These are phyloP conservation scores for Balaenoptera acutorostrata DNA, from an alignment of 2,113 vertebrate genomes.

Conservation along the genomic window DNA sequence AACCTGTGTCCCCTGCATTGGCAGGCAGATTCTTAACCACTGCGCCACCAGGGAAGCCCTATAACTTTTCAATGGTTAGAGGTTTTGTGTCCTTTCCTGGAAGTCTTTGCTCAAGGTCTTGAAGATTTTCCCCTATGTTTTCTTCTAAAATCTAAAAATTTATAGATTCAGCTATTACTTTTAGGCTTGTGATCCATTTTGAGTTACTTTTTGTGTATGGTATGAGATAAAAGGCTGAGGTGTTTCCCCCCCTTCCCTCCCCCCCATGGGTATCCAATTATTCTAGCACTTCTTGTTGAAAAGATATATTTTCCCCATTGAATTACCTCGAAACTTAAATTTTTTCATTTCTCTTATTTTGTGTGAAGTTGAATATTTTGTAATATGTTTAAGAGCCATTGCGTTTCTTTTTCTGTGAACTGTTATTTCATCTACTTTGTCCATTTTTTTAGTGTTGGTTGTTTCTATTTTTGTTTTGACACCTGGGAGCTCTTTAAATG, in stretches of 20 bases:
- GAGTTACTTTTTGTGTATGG: background rate
- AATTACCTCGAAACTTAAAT: background rate
- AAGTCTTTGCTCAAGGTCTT: background rate
- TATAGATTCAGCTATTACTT: background rate
- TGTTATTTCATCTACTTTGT: background rate
- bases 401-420: background rate
- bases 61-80: background rate
- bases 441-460: background rate
- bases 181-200: background rate
- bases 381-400: background rate
- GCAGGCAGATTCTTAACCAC: background rate
- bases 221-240: background rate
- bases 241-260: fast-evolving
- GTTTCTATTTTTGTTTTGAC: background rate
- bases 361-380: background rate
- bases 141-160: background rate
- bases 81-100: background rate
- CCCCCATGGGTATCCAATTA: background rate
- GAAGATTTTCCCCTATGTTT: background rate
- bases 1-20: background rate
- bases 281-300: background rate
- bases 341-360: background rate
- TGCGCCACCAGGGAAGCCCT: background rate
- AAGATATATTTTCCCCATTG: background rate
- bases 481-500: background rate